Evolutionary conservation across 1,140 invertebrate species (phyloP), one percentile per base, ranked within the genome.

Genomic region (Monomorium pharaonis): DNA sequence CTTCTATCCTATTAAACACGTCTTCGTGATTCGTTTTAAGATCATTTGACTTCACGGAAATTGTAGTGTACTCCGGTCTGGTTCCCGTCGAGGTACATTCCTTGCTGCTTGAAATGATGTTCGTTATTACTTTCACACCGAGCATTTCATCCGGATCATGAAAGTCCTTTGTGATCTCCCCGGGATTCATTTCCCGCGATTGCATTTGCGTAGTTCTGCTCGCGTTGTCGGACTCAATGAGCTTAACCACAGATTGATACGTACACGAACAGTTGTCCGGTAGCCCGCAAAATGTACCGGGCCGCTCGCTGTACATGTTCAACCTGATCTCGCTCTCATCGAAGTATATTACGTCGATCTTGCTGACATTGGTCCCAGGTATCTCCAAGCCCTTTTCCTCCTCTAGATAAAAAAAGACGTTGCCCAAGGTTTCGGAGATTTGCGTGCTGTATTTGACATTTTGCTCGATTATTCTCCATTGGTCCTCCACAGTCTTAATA

Each of bases 381-480:
- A 92, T 87, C 12, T 51, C 72, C 1, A 92, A 44, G 6, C 30
- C 62, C 10, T 90, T 30, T 14, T 92, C 92, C 10, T 12, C 16
- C 18, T 93, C 93, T 12, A 93, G 60, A 21, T 93, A 92, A 21
- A 77, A 75, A 18, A 92, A 91, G 3, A 88, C 14, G 3, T 89
- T 86, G 4, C 74, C n/a, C 21, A 91, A 62, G 21, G 30, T 83
- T 10, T 54, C 12, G n/a, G 63, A 77, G 0, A 86, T 63, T 18
- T 10, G 12, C 1, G 33, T 24, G 2, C 62, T 77, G 10, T 33
- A 44, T 0, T 5, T 0, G 0, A 89, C 47, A 1, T 65, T 62
- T 2, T 56, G 47, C 0, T 83, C 49, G 7, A 86, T 65, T 30
- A n/a, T 18, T 10, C 4, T 67, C 54, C 77, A 54, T 9, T 44